Conservation (phyloP, 1,140 invertebrate species). For the Goniozus legneri region DNA sequence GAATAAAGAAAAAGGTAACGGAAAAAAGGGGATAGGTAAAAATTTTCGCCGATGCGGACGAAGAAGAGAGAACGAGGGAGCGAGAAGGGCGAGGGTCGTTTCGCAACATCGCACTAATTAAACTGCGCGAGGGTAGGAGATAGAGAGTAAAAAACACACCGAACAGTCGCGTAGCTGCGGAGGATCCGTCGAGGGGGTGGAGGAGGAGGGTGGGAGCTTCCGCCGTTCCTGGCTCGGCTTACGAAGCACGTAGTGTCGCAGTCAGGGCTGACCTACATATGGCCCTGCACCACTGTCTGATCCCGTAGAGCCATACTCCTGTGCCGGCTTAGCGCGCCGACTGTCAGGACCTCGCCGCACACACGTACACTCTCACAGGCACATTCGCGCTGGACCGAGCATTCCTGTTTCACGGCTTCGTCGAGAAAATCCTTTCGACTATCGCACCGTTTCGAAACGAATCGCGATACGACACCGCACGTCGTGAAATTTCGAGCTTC, state of each 20-base stretch:
- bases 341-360: neutral
- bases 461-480: no score
- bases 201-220: neutral
- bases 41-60: no score
- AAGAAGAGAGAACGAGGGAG: constrained; percentile 3
- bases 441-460: no score
- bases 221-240: constrained; percentile 23
- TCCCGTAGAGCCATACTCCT: constrained; percentile 8
- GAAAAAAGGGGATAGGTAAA: neutral
- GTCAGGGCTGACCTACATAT: constrained; percentile 43
- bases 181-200: no score
- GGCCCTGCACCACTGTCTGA: constrained; percentile 32
- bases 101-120: constrained; percentile 1
- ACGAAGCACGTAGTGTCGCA: constrained; percentile 43
- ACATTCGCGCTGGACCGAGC: no score
- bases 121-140: neutral
- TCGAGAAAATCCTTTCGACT: no score
- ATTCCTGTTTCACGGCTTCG: no score
- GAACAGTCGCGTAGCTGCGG: no score
- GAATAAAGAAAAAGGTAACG: neutral
- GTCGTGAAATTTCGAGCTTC: no score
- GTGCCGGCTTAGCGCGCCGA: neutral
- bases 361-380: no score
- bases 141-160: neutral
- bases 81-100: neutral